phyloP scores from a whole-genome alignment of 2,797 vertebrate species.

The Heliangelus exortis region DNA sequence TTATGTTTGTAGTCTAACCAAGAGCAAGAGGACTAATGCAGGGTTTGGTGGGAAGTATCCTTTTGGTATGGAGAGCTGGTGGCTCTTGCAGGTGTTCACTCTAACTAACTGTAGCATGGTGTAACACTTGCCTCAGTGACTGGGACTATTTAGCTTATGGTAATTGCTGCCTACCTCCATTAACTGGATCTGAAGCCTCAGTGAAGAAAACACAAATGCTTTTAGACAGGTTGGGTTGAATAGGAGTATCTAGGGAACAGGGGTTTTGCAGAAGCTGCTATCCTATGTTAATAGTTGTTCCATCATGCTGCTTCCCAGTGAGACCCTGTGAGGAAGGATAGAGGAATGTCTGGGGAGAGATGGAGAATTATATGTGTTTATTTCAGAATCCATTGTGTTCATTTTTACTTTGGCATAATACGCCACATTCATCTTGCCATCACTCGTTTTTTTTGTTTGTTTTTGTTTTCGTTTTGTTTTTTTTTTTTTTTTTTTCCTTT shows the following conservation, averaged over 20 bases:
- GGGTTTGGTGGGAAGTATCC: not conserved
- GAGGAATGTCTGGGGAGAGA: conserved; percentile 1
- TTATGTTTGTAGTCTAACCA: not conserved
- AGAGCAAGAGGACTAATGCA: not conserved
- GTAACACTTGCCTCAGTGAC: not conserved
- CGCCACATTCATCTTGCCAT: conserved; percentile 62
- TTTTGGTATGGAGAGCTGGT: not conserved
- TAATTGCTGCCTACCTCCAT: not conserved
- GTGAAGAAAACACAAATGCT: not conserved
- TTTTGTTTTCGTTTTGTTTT: not conserved
- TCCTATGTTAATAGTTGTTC: not conserved
- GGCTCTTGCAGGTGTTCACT: not conserved
- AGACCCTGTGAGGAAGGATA: not conserved
- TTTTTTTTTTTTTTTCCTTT: not conserved
- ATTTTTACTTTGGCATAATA: conserved; percentile 61
- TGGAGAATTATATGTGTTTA: conserved; percentile 21
- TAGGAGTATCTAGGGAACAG: not conserved
- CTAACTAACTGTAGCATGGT: not conserved
- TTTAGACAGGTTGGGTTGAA: not conserved
- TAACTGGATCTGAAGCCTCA: not conserved
- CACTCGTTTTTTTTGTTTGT: conserved; percentile 47
- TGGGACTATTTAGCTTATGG: not conserved
- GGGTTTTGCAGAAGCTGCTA: not conserved
- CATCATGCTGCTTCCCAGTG: not conserved
- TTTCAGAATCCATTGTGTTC: conserved; percentile 33